Percentiles rank a stretch among this genome's conserved stretches.
Evolutionary conservation across 2,113 vertebrate genomes (phyloP).

Genomic region (Turnix velox): DNA sequence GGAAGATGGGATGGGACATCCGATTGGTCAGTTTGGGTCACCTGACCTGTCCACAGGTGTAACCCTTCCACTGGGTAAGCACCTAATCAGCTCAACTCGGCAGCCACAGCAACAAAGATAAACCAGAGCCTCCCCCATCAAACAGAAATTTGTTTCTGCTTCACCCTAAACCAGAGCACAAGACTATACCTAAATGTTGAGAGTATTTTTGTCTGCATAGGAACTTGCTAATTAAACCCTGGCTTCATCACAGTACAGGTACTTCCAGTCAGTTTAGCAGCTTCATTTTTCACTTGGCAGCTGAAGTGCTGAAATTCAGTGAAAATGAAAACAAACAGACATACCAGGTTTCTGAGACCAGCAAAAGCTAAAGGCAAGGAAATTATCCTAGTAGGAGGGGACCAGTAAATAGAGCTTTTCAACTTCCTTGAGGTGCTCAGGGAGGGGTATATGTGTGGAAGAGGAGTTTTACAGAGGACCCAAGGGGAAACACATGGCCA

Average conservation of each 20-base stretch:
- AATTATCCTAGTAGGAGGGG: neutral
- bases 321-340: neutral
- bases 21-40: too few relatives aligned
- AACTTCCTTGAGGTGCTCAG: too few relatives aligned
- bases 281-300: neutral
- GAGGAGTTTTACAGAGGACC: neutral
- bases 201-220: neutral
- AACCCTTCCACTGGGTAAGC: too few relatives aligned
- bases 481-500: accelerated
- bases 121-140: too few relatives aligned
- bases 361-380: neutral
- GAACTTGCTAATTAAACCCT: neutral
- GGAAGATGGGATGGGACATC: too few relatives aligned
- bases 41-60: too few relatives aligned
- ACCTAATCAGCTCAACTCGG: too few relatives aligned
- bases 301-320: neutral
- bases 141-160: too few relatives aligned
- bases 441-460: accelerated
- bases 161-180: too few relatives aligned
- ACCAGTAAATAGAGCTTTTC: neutral
- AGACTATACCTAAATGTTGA: neutral
- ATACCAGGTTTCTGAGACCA: neutral
- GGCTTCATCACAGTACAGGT: neutral
- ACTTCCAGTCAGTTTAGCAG: neutral
- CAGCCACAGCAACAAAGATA: too few relatives aligned